phyloP scores from a whole-genome alignment of 1,140 invertebrate species.

The Pogonognathellus flavescens region DNA sequence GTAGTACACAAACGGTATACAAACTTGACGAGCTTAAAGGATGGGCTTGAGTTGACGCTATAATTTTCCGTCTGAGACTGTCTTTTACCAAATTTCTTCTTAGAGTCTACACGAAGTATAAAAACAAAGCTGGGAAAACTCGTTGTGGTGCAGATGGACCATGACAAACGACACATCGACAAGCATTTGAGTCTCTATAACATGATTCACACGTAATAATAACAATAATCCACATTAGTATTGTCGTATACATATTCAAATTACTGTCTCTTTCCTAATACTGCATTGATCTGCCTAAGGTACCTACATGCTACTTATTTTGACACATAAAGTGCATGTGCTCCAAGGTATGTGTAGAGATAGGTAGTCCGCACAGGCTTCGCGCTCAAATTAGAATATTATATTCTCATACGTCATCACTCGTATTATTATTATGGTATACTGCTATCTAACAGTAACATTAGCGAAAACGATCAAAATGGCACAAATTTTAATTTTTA shows the following conservation, averaged over 20 bases:
- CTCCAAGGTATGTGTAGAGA: too few relatives aligned
- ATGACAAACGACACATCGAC: conserved; percentile 35
- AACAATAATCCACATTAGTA: neutral
- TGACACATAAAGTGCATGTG: too few relatives aligned
- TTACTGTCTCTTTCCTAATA: too few relatives aligned
- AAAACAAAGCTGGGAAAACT: conserved; percentile 39
- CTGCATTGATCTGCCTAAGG: too few relatives aligned
- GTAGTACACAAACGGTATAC: neutral
- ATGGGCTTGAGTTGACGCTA: conserved; percentile 22
- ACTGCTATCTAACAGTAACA: too few relatives aligned
- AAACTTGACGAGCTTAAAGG: neutral
- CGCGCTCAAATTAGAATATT: too few relatives aligned
- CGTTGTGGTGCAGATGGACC: conserved; percentile 11
- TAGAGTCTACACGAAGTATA: conserved; percentile 1
- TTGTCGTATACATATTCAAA: neutral
- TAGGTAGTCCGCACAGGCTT: too few relatives aligned
- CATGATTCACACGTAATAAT: conserved; percentile 43
- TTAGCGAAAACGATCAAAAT: too few relatives aligned
- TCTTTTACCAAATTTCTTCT: conserved; percentile 7
- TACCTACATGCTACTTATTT: too few relatives aligned
- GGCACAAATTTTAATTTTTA: too few relatives aligned
- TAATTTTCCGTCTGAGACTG: conserved; percentile 22
- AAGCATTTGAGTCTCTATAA: neutral
- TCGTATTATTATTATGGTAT: too few relatives aligned
- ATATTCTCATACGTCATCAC: too few relatives aligned